Evolutionary conservation across 2,888 invertebrate genomes (phyloP), one percentile per base, ranked within the genome.

Genomic region (Troides oblongomaculatus): DNA sequence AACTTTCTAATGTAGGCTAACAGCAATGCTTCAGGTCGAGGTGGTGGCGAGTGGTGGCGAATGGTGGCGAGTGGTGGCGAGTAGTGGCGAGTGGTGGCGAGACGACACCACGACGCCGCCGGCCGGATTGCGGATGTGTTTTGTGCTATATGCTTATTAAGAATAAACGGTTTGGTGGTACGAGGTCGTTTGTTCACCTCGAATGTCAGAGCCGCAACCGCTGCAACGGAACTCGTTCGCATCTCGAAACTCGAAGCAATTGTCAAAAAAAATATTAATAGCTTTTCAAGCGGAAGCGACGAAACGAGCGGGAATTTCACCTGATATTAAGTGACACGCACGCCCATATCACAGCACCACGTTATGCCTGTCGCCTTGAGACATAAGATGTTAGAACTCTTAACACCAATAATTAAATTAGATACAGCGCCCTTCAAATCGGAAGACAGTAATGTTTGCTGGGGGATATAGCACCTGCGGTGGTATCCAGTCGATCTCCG

Each of bases 111-210:
- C 71, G 85, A 79, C 83, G 77, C 77, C 74, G 72, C 76, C 73
- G 76, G 75, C 75, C 72, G 73, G 84, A 83, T 87, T 81, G 84
- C 86, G 86, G 86, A 86, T 87, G 80, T 84, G 72, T 79, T 76
- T 72, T 75, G 77, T 79, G 72, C 68, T 71, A 72, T 81, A 80
- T 84, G 82, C 73, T 78, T 80, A 84, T 86, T 82, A 79, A 80
- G 78, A 82, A 70, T 66, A 66, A 84, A 84, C 86, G 81, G 85
- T 79, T 62, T 79, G 76, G 71, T 71, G 71, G 46, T 71, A 69
- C 84, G 87, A 88, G 88, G 88, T 78, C 88, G 88, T 88, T 87
- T 83, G 78, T 89, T 89, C 82, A 88, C 84, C 87, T 83, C 79
- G 67, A 70, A 66, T 69, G 64, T 66, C 63, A 66, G 63, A 46